phyloP scores from a whole-genome alignment of 2,113 vertebrate species.

The Elephas maximus region DNA sequence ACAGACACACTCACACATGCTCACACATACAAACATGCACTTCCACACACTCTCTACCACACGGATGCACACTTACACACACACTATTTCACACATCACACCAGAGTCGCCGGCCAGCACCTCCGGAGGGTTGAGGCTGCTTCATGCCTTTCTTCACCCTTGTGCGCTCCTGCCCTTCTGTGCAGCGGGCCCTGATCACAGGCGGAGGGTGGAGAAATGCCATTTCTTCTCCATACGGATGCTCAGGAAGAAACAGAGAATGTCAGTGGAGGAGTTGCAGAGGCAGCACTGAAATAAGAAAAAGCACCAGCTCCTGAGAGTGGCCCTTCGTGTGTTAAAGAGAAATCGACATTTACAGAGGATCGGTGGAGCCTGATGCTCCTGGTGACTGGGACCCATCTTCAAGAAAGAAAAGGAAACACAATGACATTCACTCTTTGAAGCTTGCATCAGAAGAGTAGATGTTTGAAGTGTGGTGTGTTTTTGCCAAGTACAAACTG shows the following conservation, averaged over 20 bases:
- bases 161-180: accelerated
- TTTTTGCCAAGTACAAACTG: background rate
- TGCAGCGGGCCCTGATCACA: accelerated
- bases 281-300: accelerated
- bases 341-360: accelerated
- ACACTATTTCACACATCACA: background rate
- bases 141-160: accelerated
- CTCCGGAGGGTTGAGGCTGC: accelerated
- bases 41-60: too few species aligned
- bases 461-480: background rate
- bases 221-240: accelerated
- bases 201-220: background rate
- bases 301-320: accelerated
- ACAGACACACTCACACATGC: background rate
- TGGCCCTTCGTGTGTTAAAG: accelerated
- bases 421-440: accelerated
- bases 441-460: background rate
- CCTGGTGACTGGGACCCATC: accelerated
- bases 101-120: accelerated
- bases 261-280: accelerated
- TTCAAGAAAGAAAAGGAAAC: background rate
- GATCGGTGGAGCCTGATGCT: background rate
- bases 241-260: accelerated
- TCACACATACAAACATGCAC: background rate
- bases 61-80: background rate